These are phyloP conservation scores for Apis cerana DNA, from an alignment of 1,140 invertebrate species.

Conservation along the genomic window DNA sequence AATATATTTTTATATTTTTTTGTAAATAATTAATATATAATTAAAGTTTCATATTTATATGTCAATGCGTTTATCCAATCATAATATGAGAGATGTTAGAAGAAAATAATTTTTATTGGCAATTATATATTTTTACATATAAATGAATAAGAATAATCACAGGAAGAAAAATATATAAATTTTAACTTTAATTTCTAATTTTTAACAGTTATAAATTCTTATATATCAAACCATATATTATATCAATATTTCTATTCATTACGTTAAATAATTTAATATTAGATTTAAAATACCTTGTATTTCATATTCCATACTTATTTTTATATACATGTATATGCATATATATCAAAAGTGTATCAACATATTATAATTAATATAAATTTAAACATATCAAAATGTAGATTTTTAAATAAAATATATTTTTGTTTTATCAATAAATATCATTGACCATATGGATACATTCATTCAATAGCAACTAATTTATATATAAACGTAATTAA, in stretches of 20 bases:
- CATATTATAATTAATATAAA: background rate
- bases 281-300: background rate
- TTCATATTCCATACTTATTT: background rate
- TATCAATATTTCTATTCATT: background rate
- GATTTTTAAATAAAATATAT: slow-evolving; percentile 28
- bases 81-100: too few species aligned
- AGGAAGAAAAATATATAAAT: background rate
- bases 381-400: background rate
- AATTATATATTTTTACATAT: background rate
- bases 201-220: background rate
- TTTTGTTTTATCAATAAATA: background rate
- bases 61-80: too few species aligned
- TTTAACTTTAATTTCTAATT: too few species aligned
- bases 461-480: slow-evolving; percentile 6
- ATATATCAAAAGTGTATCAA: background rate
- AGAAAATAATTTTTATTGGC: too few species aligned
- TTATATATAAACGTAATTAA: background rate
- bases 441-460: slow-evolving; percentile 28
- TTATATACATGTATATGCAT: background rate
- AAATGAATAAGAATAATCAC: background rate
- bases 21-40: too few species aligned
- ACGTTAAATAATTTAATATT: background rate
- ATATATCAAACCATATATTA: background rate
- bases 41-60: too few species aligned
- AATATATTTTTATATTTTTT: too few species aligned